Conservation (phyloP, 2,888 invertebrate species). For the Pherbina coryleti region DNA sequence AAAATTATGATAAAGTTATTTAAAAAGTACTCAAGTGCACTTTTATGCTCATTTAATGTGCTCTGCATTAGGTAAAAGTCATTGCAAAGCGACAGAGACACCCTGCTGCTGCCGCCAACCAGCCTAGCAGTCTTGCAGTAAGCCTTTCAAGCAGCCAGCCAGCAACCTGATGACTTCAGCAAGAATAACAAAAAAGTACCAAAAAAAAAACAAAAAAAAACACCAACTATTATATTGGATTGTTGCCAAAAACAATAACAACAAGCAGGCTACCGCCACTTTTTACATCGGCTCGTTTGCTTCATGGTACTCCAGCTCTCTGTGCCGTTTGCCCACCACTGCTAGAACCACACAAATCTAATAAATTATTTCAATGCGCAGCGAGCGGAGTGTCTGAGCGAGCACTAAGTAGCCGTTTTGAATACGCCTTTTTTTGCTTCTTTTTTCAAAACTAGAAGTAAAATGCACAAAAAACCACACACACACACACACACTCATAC, state of each 20-base stretch:
- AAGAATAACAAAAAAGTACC: not conserved
- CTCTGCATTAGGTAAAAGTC: conserved; percentile 26
- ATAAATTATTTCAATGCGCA: conserved; percentile 37
- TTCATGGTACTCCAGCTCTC: not conserved
- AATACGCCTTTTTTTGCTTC: not conserved
- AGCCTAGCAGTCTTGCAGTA: not conserved
- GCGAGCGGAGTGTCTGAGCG: conserved; percentile 31
- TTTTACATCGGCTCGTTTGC: not conserved
- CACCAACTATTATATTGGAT: conserved; percentile 29
- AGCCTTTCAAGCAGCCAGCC: not conserved
- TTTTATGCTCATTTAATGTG: conserved; percentile 38
- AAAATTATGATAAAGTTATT: conserved; percentile 45
- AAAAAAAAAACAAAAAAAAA: conserved; percentile 1
- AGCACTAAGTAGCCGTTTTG: conserved; percentile 31
- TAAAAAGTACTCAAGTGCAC: conserved; percentile 44
- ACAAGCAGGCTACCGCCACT: not conserved
- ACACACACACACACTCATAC: too few species aligned
- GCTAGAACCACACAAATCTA: conserved; percentile 28
- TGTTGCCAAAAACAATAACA: conserved; percentile 24
- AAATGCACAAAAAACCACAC: not conserved
- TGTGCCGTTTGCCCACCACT: not conserved
- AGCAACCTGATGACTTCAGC: conserved; percentile 38
- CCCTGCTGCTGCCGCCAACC: not conserved
- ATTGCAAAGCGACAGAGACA: not conserved
- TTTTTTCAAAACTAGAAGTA: not conserved